These are phyloP conservation scores for Climacteris rufus DNA, from an alignment of 2,113 vertebrate species.

Conservation along the genomic window DNA sequence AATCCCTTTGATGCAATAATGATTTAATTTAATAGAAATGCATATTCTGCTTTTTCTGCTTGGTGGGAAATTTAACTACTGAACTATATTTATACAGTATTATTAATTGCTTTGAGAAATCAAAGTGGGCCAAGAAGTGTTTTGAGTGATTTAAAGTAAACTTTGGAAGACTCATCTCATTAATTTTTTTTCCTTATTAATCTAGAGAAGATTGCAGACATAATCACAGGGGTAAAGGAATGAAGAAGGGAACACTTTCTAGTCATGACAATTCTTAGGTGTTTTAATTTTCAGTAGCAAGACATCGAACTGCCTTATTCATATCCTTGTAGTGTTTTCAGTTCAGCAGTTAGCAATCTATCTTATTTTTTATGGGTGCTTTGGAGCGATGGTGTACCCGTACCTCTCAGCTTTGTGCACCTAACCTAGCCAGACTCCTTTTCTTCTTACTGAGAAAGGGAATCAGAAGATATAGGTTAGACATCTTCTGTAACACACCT, in stretches of 20 bases:
- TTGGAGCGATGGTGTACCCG: background rate
- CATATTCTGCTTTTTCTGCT: background rate
- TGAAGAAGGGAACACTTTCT: background rate
- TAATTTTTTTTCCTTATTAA: background rate
- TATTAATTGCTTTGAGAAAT: constrained; percentile 35
- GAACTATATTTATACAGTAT: background rate
- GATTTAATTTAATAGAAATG: constrained; percentile 16
- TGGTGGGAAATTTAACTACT: background rate
- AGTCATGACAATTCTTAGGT: background rate
- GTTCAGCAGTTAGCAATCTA: background rate
- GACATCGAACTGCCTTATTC: background rate
- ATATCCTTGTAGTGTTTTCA: background rate
- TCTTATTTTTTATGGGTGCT: background rate
- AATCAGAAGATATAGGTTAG: background rate
- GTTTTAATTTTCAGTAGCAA: background rate
- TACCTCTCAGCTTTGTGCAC: background rate
- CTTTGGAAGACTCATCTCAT: background rate
- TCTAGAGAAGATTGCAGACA: background rate
- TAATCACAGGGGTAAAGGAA: background rate
- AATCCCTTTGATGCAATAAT: constrained; percentile 10
- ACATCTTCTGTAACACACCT: background rate
- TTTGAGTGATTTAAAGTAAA: background rate
- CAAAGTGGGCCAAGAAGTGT: background rate
- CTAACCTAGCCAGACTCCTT: background rate
- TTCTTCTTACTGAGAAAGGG: background rate